Conservation (phyloP, 2,113 vertebrate genomes). For the Heterotis niloticus region DNA sequence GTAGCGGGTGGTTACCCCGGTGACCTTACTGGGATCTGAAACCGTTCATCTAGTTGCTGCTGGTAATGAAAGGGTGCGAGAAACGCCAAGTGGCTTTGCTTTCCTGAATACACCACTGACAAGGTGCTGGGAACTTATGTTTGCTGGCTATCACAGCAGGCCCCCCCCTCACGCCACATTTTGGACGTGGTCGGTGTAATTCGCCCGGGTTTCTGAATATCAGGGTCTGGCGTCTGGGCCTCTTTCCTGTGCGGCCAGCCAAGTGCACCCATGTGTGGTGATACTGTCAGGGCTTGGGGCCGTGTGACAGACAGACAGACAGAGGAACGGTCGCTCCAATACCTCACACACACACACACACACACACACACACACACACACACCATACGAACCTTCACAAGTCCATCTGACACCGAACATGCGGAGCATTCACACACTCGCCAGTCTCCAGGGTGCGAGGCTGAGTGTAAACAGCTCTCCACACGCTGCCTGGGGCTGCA, state of each 20-base stretch:
- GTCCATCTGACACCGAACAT: too few relatives aligned
- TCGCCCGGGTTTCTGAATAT: too few relatives aligned
- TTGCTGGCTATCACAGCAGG: background rate
- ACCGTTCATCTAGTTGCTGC: too few relatives aligned
- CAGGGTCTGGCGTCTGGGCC: background rate
- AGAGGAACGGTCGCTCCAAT: conserved; percentile 39
- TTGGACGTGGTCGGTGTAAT: background rate
- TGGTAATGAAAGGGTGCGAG: too few relatives aligned
- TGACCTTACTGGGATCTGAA: too few relatives aligned
- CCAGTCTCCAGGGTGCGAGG: background rate
- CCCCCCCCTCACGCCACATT: background rate
- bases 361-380: too few relatives aligned
- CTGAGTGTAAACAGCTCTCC: background rate
- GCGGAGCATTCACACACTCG: background rate
- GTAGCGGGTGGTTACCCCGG: too few relatives aligned
- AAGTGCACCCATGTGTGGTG: conserved; percentile 55
- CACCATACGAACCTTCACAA: too few relatives aligned
- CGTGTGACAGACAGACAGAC: conserved; percentile 42
- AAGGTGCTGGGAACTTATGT: too few relatives aligned
- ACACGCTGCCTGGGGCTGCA: background rate
- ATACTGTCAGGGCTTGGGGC: conserved; percentile 59
- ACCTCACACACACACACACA: background rate
- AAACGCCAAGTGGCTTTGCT: too few relatives aligned
- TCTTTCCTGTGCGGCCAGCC: conserved; percentile 33
- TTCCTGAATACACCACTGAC: too few relatives aligned